Base-by-base conservation (phyloP, 2,797 vertebrate species). In the Tachyglossus aculeatus region DNA sequence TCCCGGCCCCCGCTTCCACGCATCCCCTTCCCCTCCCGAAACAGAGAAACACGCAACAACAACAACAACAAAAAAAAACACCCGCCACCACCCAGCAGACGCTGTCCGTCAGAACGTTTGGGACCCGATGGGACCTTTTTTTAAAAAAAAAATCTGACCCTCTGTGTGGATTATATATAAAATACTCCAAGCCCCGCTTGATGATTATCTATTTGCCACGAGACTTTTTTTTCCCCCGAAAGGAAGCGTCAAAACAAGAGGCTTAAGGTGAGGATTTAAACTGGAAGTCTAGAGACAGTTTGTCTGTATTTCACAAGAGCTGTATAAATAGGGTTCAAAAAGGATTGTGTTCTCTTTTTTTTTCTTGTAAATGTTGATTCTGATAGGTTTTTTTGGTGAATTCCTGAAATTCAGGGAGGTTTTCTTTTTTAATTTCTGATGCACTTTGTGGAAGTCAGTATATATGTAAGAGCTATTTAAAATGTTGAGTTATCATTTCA, bases 361-460 rank as follows among this genome's bases (percentile, higher is more conserved):
- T 86, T 80, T 92, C 91, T 92, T 98, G 95, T 98, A 96, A 96
- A 96, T 97, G 96, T 98, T 95, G 90, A 89, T 91, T 90, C 88
- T 92, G 94, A 94, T 93, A 89, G 92, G 67, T 12, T 95, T 94
- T 95, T 94, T 94, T 93, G 91, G 94, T 96, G 96, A 93, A 95
- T 95, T 96, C 96, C 96, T 96, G 96, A 95, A 96, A 96, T 95
- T 96, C 96, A 97, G 96, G 96, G 95, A 95, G 88, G 90, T 88
- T 85, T 95, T 94, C 90, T 82, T 88, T 91, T 93, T 89, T 95
- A 95, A 94, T 95, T 97, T 98, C 92, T 90, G 94, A 98, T 96
- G 97, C 98, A 99, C 98, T 98, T 99, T 99, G 98, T 99, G 96
- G 96, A 98, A 97, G 94, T 96, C 94, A 91, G 93, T 95, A 97